Base-by-base conservation (phyloP, 2,888 invertebrate species). In the Chydorus sphaericus region DNA sequence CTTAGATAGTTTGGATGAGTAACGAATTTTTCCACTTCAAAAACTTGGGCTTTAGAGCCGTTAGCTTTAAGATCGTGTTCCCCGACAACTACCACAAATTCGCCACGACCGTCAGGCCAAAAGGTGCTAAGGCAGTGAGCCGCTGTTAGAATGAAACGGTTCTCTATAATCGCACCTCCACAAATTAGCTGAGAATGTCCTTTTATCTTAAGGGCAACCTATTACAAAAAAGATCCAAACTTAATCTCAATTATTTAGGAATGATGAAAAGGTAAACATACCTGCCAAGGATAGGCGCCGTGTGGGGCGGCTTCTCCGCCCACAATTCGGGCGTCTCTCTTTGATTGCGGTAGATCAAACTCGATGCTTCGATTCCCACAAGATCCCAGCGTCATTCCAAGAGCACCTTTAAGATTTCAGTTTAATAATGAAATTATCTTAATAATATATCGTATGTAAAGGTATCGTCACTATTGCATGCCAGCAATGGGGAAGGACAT, bases 241-340 rank as follows among this genome's bases (percentile, higher is more conserved):
- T n/a, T n/a, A n/a, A n/a, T n/a, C n/a, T n/a, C n/a, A n/a, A n/a
- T n/a, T n/a, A n/a, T n/a, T n/a, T n/a, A n/a, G n/a, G n/a, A n/a
- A n/a, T n/a, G n/a, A n/a, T n/a, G n/a, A n/a, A n/a, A n/a, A n/a
- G n/a, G n/a, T n/a, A n/a, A n/a, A n/a, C n/a, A n/a, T 59, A 81
- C 83, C 69, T 82, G 82, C 85, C 85, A 85, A 5, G 85, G 85
- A 66, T 80, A 80, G 0, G 83, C 81, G 0, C 84, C 84, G 60
- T 80, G 78, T 0, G 80, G 78, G 0, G 81, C 78, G 59, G 77
- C 76, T 16, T 75, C 71, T 0, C 84, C 84, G 0, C 83, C 83
- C 1, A 84, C 78, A 10, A 85, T 81, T 63, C 82, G 78, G 3
- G 61, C 61, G 0, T 60, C 56, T 33, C 39, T 23, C 20, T 23